Percentiles rank a stretch among this genome's conserved stretches.
These are phyloP conservation scores for Megaceryle maxima DNA, from an alignment of 2,113 vertebrate genomes.

Conservation along the genomic window DNA sequence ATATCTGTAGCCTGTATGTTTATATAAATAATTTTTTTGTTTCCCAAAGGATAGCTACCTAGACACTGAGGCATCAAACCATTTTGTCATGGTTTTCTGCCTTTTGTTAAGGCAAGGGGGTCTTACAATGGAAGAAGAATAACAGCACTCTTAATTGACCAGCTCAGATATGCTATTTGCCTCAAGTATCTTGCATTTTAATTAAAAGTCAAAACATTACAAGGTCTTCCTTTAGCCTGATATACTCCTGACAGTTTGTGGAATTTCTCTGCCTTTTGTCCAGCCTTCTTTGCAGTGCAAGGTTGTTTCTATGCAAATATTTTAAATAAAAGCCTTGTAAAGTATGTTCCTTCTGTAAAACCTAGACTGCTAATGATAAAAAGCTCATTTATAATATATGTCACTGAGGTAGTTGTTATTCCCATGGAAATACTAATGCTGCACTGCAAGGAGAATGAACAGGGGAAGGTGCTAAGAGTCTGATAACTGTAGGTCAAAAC, in stretches of 20 bases:
- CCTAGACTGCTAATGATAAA: not conserved
- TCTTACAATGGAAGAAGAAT: not conserved
- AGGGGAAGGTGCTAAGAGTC: not conserved
- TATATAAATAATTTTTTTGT: conserved; percentile 48
- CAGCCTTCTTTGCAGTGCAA: not conserved
- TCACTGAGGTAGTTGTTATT: not conserved
- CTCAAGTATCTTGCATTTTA: not conserved
- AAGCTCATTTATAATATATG: not conserved
- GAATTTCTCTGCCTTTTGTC: not conserved
- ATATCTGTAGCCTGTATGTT: conserved; percentile 61
- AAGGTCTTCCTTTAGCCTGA: not conserved
- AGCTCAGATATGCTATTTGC: not conserved
- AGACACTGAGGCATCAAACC: not conserved
- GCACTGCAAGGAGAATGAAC: not conserved
- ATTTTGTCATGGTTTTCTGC: conserved; percentile 33
- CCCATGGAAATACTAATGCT: not conserved
- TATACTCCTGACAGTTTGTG: not conserved
- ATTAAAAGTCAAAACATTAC: conserved; percentile 31
- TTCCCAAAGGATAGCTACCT: conserved; percentile 3
- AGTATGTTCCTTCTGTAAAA: not conserved
- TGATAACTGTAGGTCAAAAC: not conserved
- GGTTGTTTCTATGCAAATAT: not conserved
- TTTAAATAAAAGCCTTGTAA: not conserved
- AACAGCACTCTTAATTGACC: conserved; percentile 2
- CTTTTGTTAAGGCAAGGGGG: not conserved